Conservation (phyloP, 2,888 invertebrate genomes). For the Mythimna impura region DNA sequence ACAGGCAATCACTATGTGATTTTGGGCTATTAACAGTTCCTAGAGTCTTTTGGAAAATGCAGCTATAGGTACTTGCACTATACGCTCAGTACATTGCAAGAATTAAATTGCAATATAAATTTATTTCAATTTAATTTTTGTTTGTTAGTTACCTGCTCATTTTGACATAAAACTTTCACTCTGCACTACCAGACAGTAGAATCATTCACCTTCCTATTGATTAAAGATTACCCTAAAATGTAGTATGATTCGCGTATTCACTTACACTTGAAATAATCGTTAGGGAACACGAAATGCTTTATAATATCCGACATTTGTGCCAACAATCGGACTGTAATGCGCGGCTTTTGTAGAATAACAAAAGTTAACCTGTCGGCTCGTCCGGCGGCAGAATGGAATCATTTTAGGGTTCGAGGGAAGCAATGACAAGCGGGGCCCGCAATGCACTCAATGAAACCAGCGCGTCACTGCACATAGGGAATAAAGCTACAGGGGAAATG, state of each 20-base stretch:
- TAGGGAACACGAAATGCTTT: slow-evolving; percentile 84
- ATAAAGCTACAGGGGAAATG: slow-evolving; percentile 49
- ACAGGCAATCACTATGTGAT: not conserved
- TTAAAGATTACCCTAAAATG: slow-evolving; percentile 46
- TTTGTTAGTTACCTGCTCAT: too few species aligned
- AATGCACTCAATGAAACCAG: slow-evolving; percentile 78
- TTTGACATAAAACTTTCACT: not conserved
- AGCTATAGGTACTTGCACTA: not conserved
- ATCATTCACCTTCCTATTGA: slow-evolving; percentile 23
- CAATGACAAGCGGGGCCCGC: slow-evolving; percentile 87
- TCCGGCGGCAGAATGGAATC: slow-evolving; percentile 86
- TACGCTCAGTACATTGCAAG: too few species aligned
- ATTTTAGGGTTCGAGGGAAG: slow-evolving; percentile 90
- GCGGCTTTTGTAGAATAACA: slow-evolving; percentile 88
- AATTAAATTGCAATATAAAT: too few species aligned
- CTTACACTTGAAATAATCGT: slow-evolving; percentile 77
- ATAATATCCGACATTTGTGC: slow-evolving; percentile 89
- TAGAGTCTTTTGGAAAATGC: too few species aligned
- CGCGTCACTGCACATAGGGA: slow-evolving; percentile 54
- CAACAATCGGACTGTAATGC: slow-evolving; percentile 88
- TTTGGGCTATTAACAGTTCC: not conserved
- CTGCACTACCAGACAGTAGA: not conserved
- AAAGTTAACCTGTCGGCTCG: slow-evolving; percentile 90
- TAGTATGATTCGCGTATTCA: slow-evolving; percentile 50
- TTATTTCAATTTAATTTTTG: not conserved